These are phyloP conservation scores for Speoplatyrhinus poulsoni DNA, from an alignment of 2,113 vertebrate genomes.

Conservation along the genomic window DNA sequence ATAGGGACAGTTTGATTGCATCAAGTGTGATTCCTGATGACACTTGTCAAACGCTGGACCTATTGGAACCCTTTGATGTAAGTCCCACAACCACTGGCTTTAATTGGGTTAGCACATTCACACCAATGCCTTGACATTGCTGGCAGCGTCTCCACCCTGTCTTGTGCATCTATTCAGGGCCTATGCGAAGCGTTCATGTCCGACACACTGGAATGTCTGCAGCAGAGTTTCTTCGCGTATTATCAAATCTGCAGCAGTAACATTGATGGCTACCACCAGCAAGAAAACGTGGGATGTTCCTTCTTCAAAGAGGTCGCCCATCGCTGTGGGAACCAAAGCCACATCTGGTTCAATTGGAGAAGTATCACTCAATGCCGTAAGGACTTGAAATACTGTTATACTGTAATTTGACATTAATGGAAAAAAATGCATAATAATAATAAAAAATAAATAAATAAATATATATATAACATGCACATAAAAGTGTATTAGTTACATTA, in stretches of 20 bases:
- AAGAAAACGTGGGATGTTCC: conserved; percentile 29
- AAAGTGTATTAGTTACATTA: no score
- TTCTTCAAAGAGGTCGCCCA: conserved; percentile 57
- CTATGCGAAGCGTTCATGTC: conserved; percentile 37
- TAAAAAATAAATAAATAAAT: no score
- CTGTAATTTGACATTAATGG: no score
- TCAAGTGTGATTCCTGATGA: conserved; percentile 27
- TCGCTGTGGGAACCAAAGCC: conserved; percentile 22
- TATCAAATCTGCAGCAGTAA: conserved; percentile 39
- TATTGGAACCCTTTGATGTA: background rate
- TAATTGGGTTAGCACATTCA: background rate
- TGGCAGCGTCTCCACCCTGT: background rate
- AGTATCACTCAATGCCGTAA: conserved; percentile 46
- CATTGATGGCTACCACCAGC: conserved; percentile 22
- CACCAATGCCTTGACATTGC: background rate
- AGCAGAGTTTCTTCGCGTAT: background rate
- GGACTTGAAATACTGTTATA: conserved; percentile 6
- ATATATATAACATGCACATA: no score
- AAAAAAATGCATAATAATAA: no score
- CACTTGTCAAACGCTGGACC: conserved; percentile 58
- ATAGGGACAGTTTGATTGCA: conserved; percentile 34
- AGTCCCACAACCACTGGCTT: background rate
- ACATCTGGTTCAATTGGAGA: conserved; percentile 35
- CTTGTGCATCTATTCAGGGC: conserved; percentile 36
- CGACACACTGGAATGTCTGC: conserved; percentile 31